Conservation (phyloP, 2,113 vertebrate species). For the Eublepharis macularius region DNA sequence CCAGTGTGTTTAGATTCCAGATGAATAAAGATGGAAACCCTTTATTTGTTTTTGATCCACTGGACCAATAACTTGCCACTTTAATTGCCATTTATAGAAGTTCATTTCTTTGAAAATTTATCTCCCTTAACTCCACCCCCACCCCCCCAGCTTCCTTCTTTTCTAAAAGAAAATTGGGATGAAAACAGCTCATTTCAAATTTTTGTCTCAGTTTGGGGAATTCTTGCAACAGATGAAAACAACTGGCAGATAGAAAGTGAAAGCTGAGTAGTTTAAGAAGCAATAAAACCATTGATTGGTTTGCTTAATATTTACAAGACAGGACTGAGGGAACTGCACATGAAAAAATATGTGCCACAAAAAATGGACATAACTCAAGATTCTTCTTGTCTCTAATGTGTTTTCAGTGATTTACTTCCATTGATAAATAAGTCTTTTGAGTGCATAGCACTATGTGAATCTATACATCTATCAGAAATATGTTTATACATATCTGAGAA, state of each 20-base stretch:
- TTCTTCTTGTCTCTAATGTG: not conserved
- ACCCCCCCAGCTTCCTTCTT: not conserved
- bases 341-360: constrained; percentile 9
- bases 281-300: constrained; percentile 18
- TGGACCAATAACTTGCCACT: not conserved
- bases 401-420: constrained; percentile 8
- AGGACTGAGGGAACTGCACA: constrained; percentile 31
- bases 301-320: constrained; percentile 22
- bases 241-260: constrained; percentile 26
- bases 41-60: not conserved
- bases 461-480: not conserved
- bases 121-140: no score
- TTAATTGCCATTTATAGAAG: not conserved
- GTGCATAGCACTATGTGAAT: not conserved
- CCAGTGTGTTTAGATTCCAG: not conserved
- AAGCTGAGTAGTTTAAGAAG: constrained; percentile 17
- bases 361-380: not conserved
- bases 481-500: not conserved
- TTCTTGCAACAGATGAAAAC: constrained; percentile 1
- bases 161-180: not conserved
- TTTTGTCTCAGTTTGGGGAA: not conserved
- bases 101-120: not conserved
- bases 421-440: constrained; percentile 5
- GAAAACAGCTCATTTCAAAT: not conserved
- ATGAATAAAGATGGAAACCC: not conserved